phyloP scores from a whole-genome alignment of 2,888 invertebrate genomes.

The Microplitis deprimator region DNA sequence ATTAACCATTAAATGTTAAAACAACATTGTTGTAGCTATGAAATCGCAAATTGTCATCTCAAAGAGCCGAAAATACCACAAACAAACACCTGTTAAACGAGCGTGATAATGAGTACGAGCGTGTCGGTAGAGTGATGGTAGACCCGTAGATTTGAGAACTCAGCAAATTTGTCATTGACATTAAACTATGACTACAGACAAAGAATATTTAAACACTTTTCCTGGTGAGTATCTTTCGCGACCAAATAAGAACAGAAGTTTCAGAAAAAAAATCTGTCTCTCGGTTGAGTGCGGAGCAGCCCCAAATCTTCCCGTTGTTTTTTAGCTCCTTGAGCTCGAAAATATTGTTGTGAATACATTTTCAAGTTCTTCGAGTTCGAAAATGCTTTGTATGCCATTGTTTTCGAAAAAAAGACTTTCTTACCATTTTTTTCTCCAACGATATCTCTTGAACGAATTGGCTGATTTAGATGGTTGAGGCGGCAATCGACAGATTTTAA shows the following conservation, averaged over 20 bases:
- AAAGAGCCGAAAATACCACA: constrained; percentile 26
- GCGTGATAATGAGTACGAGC: constrained; percentile 34
- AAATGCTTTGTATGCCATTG: too few species aligned
- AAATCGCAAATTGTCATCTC: constrained; percentile 8
- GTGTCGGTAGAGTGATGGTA: constrained; percentile 12
- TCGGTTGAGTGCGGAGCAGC: too few species aligned
- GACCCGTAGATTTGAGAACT: constrained; percentile 25
- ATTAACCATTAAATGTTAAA: constrained; percentile 14
- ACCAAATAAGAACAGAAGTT: neutral
- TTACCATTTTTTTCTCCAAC: too few species aligned
- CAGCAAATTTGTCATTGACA: constrained; percentile 34
- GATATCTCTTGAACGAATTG: too few species aligned
- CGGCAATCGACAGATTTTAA: too few species aligned
- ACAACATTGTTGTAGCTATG: neutral
- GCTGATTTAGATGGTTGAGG: too few species aligned
- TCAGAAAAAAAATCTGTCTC: constrained; percentile 7
- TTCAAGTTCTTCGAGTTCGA: too few species aligned
- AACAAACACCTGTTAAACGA: constrained; percentile 42
- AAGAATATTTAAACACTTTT: constrained; percentile 19
- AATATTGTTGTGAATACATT: too few species aligned
- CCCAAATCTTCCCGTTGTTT: too few species aligned
- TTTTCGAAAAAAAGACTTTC: too few species aligned
- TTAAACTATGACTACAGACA: constrained; percentile 27
- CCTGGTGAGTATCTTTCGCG: neutral
- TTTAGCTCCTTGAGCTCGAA: too few species aligned